Evolutionary conservation across 2,888 invertebrate species (phyloP).

Genomic region (Pediacus dermestoides): DNA sequence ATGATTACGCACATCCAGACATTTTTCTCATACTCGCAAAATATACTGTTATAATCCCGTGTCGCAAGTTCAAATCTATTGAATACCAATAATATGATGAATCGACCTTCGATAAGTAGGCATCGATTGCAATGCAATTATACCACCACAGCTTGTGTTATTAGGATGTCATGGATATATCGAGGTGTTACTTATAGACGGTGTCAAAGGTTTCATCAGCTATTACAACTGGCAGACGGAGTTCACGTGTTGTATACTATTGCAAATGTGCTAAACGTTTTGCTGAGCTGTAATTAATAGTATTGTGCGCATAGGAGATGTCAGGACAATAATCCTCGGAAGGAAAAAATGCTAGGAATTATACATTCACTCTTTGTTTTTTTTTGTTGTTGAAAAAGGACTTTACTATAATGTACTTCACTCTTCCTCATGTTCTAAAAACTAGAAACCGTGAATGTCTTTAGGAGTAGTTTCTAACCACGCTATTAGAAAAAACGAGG

Average conservation of each 20-base stretch:
- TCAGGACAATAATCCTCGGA: conserved; percentile 8
- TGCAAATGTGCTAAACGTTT: conserved; percentile 10
- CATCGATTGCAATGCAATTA: conserved; percentile 23
- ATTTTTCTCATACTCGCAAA: conserved; percentile 22
- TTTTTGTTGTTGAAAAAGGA: too few relatives aligned
- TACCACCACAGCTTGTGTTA: conserved; percentile 16
- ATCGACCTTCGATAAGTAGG: conserved; percentile 28
- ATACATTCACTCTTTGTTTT: too few relatives aligned
- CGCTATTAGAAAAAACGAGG: too few relatives aligned
- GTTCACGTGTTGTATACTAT: conserved; percentile 19
- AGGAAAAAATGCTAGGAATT: too few relatives aligned
- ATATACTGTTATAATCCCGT: conserved; percentile 20
- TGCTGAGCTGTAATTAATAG: conserved; percentile 27
- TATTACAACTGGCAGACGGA: conserved; percentile 20
- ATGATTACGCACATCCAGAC: conserved; percentile 19
- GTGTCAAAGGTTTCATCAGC: conserved; percentile 21
- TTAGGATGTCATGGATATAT: conserved; percentile 26
- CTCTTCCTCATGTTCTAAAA: too few relatives aligned
- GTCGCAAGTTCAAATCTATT: conserved; percentile 15
- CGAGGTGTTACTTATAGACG: conserved; percentile 25
- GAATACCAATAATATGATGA: conserved; percentile 12
- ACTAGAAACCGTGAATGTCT: too few relatives aligned
- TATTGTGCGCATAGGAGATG: conserved; percentile 18
- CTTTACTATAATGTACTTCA: too few relatives aligned
- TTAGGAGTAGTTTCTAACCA: too few relatives aligned